phyloP scores from a whole-genome alignment of 2,888 invertebrate genomes.

The Actias luna region DNA sequence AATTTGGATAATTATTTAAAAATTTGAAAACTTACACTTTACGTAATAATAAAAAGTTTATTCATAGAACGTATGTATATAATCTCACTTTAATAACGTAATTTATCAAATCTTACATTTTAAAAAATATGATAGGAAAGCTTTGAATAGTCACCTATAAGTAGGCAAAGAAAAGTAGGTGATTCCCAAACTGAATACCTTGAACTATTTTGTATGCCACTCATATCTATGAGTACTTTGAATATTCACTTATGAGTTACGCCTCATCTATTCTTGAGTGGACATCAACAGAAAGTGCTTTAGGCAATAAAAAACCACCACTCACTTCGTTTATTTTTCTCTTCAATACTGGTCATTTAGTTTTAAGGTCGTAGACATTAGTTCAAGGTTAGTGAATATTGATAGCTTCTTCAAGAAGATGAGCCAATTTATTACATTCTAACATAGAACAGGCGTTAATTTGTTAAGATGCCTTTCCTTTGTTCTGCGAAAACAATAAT shows the following conservation, averaged over 20 bases:
- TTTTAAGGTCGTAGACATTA: slow-evolving; percentile 26
- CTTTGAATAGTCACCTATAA: not conserved
- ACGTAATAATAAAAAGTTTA: too few relatives aligned
- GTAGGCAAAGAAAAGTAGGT: not conserved
- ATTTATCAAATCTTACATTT: not conserved
- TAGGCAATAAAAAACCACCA: slow-evolving; percentile 40
- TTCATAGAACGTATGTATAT: too few relatives aligned
- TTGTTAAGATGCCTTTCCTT: slow-evolving; percentile 9
- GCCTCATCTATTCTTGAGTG: slow-evolving; percentile 18
- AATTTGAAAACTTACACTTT: not conserved
- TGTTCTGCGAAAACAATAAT: not conserved
- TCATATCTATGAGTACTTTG: not conserved
- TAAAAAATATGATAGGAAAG: not conserved
- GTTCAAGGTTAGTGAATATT: slow-evolving; percentile 26
- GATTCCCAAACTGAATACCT: not conserved
- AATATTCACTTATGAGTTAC: slow-evolving; percentile 2
- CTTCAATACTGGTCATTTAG: slow-evolving; percentile 28
- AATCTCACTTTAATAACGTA: too few relatives aligned
- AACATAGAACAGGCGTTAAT: slow-evolving; percentile 6
- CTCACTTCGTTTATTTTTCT: slow-evolving; percentile 32
- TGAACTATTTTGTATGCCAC: slow-evolving; percentile 1
- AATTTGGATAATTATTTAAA: too few relatives aligned
- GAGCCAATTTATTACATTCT: slow-evolving; percentile 11
- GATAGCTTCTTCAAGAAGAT: not conserved
- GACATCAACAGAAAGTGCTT: slow-evolving; percentile 39